Base-by-base conservation (phyloP, 2,113 vertebrate genomes). In the Hiodon tergisus region DNA sequence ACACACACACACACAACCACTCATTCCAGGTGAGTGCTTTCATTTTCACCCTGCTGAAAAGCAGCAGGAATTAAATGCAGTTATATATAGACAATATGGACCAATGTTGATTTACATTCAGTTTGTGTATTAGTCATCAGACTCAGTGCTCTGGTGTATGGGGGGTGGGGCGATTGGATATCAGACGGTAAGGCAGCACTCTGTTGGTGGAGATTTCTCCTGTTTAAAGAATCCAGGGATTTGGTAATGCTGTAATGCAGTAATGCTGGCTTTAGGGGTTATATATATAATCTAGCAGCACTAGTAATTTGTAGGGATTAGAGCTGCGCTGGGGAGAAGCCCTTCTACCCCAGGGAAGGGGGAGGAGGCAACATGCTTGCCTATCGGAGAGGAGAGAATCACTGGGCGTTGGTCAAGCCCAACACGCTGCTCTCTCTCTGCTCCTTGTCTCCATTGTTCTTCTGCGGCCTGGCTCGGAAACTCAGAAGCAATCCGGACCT, bases 261-360 rank as follows among this genome's bases (percentile, higher is more conserved):
- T 93, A 90, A 78, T 48, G 67, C 14, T 31, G 74, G 81, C 79
- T 85, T 87, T 85, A 89, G 86, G 80, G 76, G 87, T 94, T 93
- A 92, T 81, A 76, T 94, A 93, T 93, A 91, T 31, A 31, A 85
- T 71, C 85, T 83, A 86, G 87, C 80, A 78, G 46, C 78, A 81
- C 69, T 51, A 87, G 81, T 91, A 85, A 91, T 88, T 92, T 90
- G 82, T 81, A 79, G 79, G 85, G 91, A 93, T 94, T 94, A 91
- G 72, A 85, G 67, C 79, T 83, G 57, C 74, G n/a, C 8, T 75
- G 52, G 50, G 58, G 73, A 76, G 70, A 76, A 81, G 79, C 81
- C 76, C 73, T 74, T 77, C 57, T 59, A 14, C 6, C 47, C 6
- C 55, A 11, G 11, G 14, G 14, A 16, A 31, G 2, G 4, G 4